Base-by-base conservation (phyloP, 23 tunicate genomes). In the Halocynthia aurantium region DNA sequence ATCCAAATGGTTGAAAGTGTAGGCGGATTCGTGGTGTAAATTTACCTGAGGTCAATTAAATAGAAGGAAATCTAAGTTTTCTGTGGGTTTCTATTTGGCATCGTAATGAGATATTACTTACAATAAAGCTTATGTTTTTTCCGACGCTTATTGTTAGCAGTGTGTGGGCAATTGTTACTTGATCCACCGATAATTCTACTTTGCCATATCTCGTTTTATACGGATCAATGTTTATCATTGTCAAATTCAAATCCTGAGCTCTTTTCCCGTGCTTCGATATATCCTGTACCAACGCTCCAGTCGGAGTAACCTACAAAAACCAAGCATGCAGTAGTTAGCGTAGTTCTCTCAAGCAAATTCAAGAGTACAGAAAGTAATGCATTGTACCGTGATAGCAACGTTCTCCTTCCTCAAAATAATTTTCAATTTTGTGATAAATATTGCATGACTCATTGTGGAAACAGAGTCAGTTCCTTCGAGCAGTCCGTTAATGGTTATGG, bases 111-210 rank as follows among this genome's bases (percentile, higher is more conserved):
- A 31, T 31, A 1, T 20, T 19, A 70, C 75, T 70, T 51, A 70
- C 75, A 50, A 70, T 50, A 70, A 70, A 70, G 11, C 75, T 70
- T 53, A 70, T 51, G 55, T 70, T 15, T 4, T 70, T 50, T 9
- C 51, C 55, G 12, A 70, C 75, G 51, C 55, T 50, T 19, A 70
- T 50, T 9, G 50, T 70, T 9, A 70, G 75, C 50, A 70, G 50
- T 8, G 75, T 51, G n/a, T 70, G 75, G 0, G 75, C 75, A 0
- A 9, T 21, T 10, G 55, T 70, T 9, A 70, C 75, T 19, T 70
- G 12, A 51, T 50, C 17, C 9, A 70, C 51, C 10, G 51, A 8
- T 53, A 70, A 70, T 10, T 8, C 18, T 40, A 70, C 75, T 53
- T 50, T 53, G 11, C 75, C 75, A 15, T 70, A 70, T 10, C 18